Conservation (phyloP, 2,888 invertebrate genomes). For the Agriopis marginaria region DNA sequence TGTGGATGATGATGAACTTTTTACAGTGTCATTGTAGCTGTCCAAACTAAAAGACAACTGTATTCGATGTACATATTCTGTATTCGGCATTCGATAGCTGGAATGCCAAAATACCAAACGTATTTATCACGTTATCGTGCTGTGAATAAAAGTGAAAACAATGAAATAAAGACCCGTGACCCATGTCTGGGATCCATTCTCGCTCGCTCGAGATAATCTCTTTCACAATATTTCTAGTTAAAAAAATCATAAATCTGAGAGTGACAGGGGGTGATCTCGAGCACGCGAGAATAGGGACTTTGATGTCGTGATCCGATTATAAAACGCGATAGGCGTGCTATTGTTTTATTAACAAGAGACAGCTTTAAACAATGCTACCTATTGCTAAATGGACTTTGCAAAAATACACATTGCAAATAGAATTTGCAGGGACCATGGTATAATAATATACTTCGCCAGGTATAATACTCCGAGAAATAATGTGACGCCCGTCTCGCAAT, state of each 20-base stretch:
- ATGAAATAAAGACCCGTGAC: slow-evolving; percentile 13
- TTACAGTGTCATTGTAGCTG: too few relatives aligned
- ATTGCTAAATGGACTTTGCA: slow-evolving; percentile 18
- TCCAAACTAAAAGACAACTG: too few relatives aligned
- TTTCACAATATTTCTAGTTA: neutral
- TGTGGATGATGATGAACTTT: too few relatives aligned
- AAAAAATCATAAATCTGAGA: neutral
- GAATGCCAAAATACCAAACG: neutral
- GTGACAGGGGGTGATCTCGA: neutral
- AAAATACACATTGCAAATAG: slow-evolving; percentile 5
- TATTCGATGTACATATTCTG: too few relatives aligned
- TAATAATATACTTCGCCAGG: too few relatives aligned
- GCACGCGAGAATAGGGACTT: neutral
- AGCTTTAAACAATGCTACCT: slow-evolving; percentile 20
- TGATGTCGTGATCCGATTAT: slow-evolving; percentile 30
- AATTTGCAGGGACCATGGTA: neutral
- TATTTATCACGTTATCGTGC: neutral
- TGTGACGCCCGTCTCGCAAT: too few relatives aligned
- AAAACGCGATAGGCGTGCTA: slow-evolving; percentile 22
- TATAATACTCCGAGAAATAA: too few relatives aligned
- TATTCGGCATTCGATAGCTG: too few relatives aligned
- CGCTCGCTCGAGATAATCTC: neutral
- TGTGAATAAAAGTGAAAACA: slow-evolving; percentile 29
- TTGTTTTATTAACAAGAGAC: slow-evolving; percentile 33
- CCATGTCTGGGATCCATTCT: neutral